Percentiles rank a stretch among this genome's conserved stretches.
These are phyloP conservation scores for Hemicentrotus pulcherrimus DNA, from an alignment of 35 echinoderm and acorn worm genomes.

Conservation along the genomic window DNA sequence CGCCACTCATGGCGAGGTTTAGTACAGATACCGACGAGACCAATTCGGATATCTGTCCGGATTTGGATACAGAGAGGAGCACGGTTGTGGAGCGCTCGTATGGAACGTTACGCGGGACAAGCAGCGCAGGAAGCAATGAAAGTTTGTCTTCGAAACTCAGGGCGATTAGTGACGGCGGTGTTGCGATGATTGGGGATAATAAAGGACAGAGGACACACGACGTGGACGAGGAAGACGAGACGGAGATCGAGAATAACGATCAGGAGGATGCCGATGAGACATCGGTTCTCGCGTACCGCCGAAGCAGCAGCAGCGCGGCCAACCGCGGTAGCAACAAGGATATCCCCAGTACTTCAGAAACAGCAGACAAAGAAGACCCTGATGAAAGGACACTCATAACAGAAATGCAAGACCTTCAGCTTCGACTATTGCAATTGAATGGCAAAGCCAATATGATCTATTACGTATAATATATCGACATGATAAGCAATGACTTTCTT, in stretches of 20 bases:
- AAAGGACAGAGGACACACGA: background rate
- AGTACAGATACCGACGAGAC: conserved; percentile 49
- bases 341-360: conserved; percentile 36
- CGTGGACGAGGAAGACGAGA: conserved; percentile 28
- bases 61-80: conserved; percentile 46
- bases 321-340: background rate
- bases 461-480: conserved; percentile 66
- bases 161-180: conserved; percentile 20
- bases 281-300: conserved; percentile 3
- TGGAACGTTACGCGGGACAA: conserved; percentile 52
- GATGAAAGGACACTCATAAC: conserved; percentile 62
- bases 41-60: conserved; percentile 40
- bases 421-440: conserved; percentile 80
- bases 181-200: background rate
- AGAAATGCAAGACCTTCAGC: conserved; percentile 86
- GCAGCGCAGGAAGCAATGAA: conserved; percentile 39
- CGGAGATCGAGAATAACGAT: conserved; percentile 43
- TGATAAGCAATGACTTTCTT: background rate
- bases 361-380: conserved; percentile 30
- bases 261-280: conserved; percentile 15
- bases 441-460: conserved; percentile 91
- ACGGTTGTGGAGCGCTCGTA: conserved; percentile 22
- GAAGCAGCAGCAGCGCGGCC: conserved; percentile 1
- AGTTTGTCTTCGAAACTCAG: conserved; percentile 31
- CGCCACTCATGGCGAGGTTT: conserved; percentile 32